Evolutionary conservation across 2,888 invertebrate species (phyloP).

Genomic region (Acleris literana): DNA sequence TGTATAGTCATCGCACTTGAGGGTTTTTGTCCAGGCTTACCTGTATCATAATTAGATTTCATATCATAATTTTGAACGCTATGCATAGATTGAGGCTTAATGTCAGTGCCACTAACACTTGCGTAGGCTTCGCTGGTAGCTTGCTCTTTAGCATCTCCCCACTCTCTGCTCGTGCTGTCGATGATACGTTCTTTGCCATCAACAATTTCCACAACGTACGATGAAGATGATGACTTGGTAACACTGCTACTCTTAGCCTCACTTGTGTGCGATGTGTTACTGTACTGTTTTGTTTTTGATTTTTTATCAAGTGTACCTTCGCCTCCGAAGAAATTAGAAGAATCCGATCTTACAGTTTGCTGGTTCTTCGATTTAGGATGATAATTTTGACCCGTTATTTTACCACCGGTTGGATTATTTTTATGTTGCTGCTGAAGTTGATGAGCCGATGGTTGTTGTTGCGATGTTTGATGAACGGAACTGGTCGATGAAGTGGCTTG

Average conservation of each 20-base stretch:
- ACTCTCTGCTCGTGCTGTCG: conserved; percentile 84
- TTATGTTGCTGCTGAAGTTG: conserved; percentile 50
- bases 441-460: conserved; percentile 41
- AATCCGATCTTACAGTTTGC: conserved; percentile 62
- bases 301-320: conserved; percentile 67
- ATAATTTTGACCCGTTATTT: conserved; percentile 57
- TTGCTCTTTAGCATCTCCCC: conserved; percentile 78
- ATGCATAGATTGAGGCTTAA: conserved; percentile 82
- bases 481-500: conserved; percentile 36
- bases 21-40: conserved; percentile 78
- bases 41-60: conserved; percentile 82
- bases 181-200: conserved; percentile 86
- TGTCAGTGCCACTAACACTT: conserved; percentile 81
- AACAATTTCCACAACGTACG: conserved; percentile 86
- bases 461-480: conserved; percentile 28
- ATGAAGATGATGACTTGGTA: conserved; percentile 85
- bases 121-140: conserved; percentile 79
- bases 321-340: conserved; percentile 70
- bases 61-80: conserved; percentile 80
- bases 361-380: conserved; percentile 59
- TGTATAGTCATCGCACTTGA: conserved; percentile 65
- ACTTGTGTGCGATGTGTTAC: conserved; percentile 71
- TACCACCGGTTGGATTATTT: conserved; percentile 61
- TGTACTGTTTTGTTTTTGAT: conserved; percentile 63
- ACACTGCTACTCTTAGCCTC: conserved; percentile 82